Base-by-base conservation (phyloP, 2,888 invertebrate genomes). In the Scelioninae gen. 2 region DNA sequence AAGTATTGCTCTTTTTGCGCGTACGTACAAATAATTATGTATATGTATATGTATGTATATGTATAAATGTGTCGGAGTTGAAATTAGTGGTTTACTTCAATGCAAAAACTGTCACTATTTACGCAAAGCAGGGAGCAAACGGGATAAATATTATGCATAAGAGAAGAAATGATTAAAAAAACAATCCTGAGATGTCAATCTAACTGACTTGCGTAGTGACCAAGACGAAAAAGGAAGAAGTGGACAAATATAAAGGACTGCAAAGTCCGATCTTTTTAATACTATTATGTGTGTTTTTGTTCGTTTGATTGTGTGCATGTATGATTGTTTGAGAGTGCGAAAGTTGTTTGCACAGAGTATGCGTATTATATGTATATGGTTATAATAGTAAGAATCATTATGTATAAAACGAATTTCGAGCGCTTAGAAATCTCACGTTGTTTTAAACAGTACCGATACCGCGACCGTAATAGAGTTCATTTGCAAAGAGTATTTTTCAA, bases 401-500 rank as follows among this genome's bases (percentile, higher is more conserved):
- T 73, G 78, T 80, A 78, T 77, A 79, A 75, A 77, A 77, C 67
- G 76, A 77, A 78, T 79, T 69, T 53, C 19, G 57, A 31, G 58
- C 58, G 63, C 53, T 19, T 74, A 74, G 65, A 65, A 52, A 43
- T 55, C 16, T 48, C 61, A 76, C n/a, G n/a, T 74, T 76, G 69
- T 58, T 71, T 77, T 58, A 77, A 79, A 77, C 75, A 77, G 78
- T 78, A 61, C 10, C 13, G 52, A 53, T 63, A 55, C 46, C 9
- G 52, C 52, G 57, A 58, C 28, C 39, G 25, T 25, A 41, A 55
- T 71, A 81, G 74, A 81, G 76, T 79, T 83, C 75, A 80, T 83
- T 84, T 83, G 83, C 82, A 83, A 84, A 86, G 84, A 85, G 84
- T 84, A 85, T 85, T 83, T 85, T 84, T 83, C 81, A 86, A 86